A percentile compares a stretch with the other conserved stretches of the same genome.
These are phyloP conservation scores for Epizoanthus illoricatus DNA, from an alignment of 92 coral and sea anemone species.

Conservation along the genomic window DNA sequence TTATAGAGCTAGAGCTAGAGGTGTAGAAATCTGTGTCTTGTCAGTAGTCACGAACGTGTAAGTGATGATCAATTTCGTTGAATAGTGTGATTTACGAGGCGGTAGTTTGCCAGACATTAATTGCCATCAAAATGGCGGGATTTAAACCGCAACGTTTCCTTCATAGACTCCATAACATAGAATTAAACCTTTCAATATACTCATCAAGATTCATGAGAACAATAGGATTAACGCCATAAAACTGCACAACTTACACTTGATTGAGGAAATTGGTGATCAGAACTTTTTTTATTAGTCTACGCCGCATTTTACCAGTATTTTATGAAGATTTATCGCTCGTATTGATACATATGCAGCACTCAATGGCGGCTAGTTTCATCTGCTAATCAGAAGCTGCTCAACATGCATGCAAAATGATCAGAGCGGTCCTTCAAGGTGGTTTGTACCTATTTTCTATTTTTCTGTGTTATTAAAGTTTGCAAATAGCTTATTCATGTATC, in stretches of 20 bases:
- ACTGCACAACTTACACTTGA: background rate
- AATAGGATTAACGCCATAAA: background rate
- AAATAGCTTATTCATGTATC: no score
- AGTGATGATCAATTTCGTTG: background rate
- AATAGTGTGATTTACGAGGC: background rate
- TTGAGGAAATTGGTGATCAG: constrained; percentile 11
- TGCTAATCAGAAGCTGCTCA: background rate
- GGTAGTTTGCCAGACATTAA: background rate
- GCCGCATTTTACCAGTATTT: constrained; percentile 9
- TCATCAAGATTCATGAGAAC: background rate
- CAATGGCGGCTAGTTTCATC: background rate
- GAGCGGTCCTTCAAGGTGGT: no score
- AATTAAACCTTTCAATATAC: background rate
- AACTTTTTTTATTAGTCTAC: background rate
- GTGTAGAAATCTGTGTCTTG: background rate
- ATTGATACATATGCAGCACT: background rate
- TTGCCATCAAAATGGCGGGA: constrained; percentile 4
- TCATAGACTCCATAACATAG: background rate
- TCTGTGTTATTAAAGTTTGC: no score
- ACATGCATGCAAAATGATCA: background rate
- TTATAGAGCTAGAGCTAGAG: no score
- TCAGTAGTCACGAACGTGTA: background rate
- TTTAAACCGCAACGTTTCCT: constrained; percentile 16
- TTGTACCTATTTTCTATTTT: no score
- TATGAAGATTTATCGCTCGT: constrained; percentile 5